phyloP scores from a whole-genome alignment of 2,797 vertebrate genomes.

The Myiothlypis coronata region DNA sequence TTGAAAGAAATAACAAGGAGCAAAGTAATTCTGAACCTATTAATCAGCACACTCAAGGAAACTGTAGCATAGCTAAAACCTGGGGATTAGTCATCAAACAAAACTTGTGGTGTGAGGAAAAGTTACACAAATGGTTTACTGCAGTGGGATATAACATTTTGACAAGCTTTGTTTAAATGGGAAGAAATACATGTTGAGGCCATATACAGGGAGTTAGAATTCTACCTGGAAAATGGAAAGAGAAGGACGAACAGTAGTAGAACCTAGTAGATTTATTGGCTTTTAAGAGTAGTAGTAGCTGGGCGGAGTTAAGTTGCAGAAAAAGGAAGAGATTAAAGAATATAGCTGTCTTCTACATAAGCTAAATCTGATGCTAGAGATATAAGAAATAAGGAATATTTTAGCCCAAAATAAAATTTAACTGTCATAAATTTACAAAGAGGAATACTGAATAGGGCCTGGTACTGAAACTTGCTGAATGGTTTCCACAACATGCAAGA shows the following conservation, averaged over 20 bases:
- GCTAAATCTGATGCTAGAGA: background rate
- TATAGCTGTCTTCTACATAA: background rate
- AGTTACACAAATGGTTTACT: background rate
- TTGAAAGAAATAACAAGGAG: background rate
- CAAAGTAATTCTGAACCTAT: background rate
- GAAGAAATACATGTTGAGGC: background rate
- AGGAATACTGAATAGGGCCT: background rate
- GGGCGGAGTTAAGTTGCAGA: background rate
- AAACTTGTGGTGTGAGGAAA: background rate
- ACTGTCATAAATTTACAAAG: background rate
- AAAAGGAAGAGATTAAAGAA: background rate
- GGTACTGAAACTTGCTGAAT: background rate
- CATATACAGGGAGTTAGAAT: background rate
- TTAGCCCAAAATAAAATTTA: background rate
- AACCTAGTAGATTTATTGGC: background rate
- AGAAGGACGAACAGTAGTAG: background rate
- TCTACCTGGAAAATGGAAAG: background rate
- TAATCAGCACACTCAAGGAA: background rate
- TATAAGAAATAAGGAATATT: background rate
- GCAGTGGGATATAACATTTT: conserved; percentile 20
- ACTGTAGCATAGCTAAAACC: background rate
- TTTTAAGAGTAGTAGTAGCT: background rate
- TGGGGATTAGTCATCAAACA: background rate
- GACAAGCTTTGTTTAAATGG: background rate
- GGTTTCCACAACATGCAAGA: background rate